phyloP scores from a whole-genome alignment of 1,140 invertebrate genomes.

The Melitaea cinxia region DNA sequence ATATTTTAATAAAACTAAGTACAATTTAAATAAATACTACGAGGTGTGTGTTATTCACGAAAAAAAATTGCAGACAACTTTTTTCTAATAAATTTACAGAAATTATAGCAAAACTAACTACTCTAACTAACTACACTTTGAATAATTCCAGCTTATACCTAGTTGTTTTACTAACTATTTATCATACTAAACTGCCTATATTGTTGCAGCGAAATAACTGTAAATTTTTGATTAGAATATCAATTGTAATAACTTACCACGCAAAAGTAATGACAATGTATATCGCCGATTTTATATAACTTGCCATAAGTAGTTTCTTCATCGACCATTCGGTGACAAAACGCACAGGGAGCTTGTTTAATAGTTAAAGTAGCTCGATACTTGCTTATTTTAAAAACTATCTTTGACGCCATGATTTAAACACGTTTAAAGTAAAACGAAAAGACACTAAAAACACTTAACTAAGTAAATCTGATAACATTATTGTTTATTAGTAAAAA shows the following conservation, averaged over 20 bases:
- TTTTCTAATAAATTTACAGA: no score
- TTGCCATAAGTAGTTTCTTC: conserved; percentile 70
- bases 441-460: neutral
- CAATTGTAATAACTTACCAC: conserved; percentile 59
- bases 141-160: no score
- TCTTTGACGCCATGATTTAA: conserved; percentile 16
- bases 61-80: no score
- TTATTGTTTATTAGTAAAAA: neutral
- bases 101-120: no score
- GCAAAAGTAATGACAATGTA: conserved; percentile 75
- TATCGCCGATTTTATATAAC: conserved; percentile 65
- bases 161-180: no score
- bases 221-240: neutral
- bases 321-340: conserved; percentile 59
- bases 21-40: no score
- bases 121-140: no score
- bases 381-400: conserved; percentile 33
- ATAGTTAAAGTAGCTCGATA: conserved; percentile 54
- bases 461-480: neutral
- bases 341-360: conserved; percentile 55
- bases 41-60: no score
- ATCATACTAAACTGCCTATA: no score
- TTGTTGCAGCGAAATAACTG: no score
- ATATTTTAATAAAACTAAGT: no score
- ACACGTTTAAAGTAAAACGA: neutral